Evolutionary conservation across 2,113 vertebrate genomes (phyloP).

Genomic region (Cygnus buccinator): DNA sequence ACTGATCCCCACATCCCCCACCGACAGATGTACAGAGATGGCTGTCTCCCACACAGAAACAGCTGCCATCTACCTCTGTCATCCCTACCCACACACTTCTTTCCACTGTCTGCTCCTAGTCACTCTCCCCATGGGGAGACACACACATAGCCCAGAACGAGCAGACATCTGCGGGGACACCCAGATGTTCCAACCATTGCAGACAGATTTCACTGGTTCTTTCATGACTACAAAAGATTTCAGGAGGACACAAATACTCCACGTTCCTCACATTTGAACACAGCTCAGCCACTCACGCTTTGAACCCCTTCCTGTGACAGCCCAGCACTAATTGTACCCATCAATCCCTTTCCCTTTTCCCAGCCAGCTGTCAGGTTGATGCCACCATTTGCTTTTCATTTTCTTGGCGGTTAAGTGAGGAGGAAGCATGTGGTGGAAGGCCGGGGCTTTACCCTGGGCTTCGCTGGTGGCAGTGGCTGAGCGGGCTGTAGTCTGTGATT

Average conservation of each 20-base stretch:
- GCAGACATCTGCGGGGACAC: neutral
- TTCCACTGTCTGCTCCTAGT: neutral
- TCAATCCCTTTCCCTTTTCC: neutral
- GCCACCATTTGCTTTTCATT: neutral
- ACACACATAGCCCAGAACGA: neutral
- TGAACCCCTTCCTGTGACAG: neutral
- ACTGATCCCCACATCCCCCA: neutral
- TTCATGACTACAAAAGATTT: neutral
- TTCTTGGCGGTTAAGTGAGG: accelerated
- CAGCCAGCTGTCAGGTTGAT: neutral
- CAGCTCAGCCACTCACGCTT: accelerated
- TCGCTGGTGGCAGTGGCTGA: neutral
- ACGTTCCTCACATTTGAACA: accelerated
- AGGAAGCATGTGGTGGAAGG: accelerated
- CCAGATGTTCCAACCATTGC: neutral
- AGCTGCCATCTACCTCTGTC: constrained; percentile 9
- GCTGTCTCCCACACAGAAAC: neutral
- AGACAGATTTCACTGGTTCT: neutral
- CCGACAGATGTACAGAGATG: neutral
- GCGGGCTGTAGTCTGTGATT: neutral
- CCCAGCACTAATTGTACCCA: neutral
- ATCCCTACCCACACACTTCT: neutral
- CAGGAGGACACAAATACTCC: neutral
- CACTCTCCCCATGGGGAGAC: neutral
- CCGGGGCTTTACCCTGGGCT: no score